These are phyloP conservation scores for Macaria notata DNA, from an alignment of 2,888 invertebrate genomes.

Conservation along the genomic window DNA sequence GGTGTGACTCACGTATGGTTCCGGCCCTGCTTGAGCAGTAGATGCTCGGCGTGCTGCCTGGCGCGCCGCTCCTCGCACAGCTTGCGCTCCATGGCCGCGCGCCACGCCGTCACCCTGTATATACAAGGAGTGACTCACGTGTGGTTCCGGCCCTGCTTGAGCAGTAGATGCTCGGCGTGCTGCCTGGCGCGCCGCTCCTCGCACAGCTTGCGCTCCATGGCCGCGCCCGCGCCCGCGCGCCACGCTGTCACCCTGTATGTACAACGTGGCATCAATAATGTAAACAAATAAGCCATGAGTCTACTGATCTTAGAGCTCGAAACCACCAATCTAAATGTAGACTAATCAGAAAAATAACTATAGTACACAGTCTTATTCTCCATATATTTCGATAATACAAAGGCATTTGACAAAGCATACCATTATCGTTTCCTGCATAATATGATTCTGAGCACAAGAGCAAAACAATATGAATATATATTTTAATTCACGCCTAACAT, in stretches of 20 bases:
- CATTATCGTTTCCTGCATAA: too few species aligned
- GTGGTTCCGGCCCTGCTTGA: constrained; percentile 33
- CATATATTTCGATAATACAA: background rate
- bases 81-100: constrained; percentile 86
- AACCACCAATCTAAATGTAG: background rate
- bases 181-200: constrained; percentile 92
- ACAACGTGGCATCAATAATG: background rate
- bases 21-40: constrained; percentile 73
- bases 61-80: constrained; percentile 93
- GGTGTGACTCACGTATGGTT: constrained; percentile 22
- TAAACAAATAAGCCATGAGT: too few species aligned
- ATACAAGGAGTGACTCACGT: background rate
- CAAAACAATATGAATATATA: too few species aligned
- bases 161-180: constrained; percentile 88
- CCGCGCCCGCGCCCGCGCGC: constrained; percentile 84
- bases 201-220: constrained; percentile 91
- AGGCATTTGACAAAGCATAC: too few species aligned
- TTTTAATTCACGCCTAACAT: too few species aligned
- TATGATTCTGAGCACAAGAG: too few species aligned
- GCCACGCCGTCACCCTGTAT: constrained; percentile 70
- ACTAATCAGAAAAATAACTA: too few species aligned
- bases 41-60: constrained; percentile 87
- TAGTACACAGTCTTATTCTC: background rate
- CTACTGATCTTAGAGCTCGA: too few species aligned
- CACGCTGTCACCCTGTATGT: constrained; percentile 58